These are phyloP conservation scores for Premnoplex brunnescens DNA, from an alignment of 2,797 vertebrate species.

Conservation along the genomic window DNA sequence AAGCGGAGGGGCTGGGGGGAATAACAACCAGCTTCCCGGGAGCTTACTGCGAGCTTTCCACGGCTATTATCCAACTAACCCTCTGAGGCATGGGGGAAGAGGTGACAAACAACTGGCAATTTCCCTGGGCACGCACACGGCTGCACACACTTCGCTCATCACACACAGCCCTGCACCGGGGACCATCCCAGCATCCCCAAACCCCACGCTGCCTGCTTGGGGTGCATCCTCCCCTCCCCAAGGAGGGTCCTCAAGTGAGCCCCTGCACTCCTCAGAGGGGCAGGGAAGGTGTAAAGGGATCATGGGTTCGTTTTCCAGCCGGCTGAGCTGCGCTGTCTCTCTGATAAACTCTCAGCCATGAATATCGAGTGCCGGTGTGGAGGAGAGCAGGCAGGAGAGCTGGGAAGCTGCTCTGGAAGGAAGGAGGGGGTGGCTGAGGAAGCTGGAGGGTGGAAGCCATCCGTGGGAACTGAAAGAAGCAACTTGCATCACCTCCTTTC, in stretches of 20 bases:
- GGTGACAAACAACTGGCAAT: background rate
- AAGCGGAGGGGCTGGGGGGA: background rate
- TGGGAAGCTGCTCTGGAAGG: background rate
- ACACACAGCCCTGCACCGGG: background rate
- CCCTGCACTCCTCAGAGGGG: background rate
- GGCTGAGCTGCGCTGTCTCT: constrained; percentile 39
- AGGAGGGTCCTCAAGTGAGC: accelerated
- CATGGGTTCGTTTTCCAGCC: background rate
- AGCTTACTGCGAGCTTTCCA: background rate
- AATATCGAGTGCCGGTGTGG: background rate
- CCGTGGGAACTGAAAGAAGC: background rate
- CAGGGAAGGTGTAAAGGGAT: background rate
- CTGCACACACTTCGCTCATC: background rate
- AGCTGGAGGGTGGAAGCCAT: background rate
- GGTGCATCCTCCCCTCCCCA: accelerated
- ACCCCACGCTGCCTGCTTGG: accelerated
- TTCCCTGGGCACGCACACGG: background rate
- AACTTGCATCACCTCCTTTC: background rate
- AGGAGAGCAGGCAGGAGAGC: background rate
- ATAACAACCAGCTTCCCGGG: background rate
- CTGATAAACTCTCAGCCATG: constrained; percentile 52
- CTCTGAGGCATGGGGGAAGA: background rate
- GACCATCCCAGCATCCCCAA: background rate
- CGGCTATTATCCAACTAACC: constrained; percentile 1
- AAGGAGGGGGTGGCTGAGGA: background rate